Conservation (phyloP, 2,113 vertebrate genomes). For the Athene cunicularia region DNA sequence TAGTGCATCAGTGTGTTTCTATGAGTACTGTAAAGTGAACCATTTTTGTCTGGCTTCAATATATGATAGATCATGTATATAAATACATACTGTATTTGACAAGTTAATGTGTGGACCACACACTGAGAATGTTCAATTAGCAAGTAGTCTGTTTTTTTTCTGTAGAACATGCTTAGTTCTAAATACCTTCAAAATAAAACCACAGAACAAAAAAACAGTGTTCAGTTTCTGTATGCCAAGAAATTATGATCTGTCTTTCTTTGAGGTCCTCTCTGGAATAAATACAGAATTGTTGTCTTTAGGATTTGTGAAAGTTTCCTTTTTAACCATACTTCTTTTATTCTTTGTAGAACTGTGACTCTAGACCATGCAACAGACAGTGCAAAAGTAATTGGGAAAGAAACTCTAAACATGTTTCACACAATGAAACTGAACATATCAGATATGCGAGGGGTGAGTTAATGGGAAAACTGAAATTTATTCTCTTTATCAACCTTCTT, state of each 20-base stretch:
- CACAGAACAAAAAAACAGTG: neutral
- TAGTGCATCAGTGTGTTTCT: neutral
- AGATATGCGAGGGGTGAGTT: constrained; percentile 91
- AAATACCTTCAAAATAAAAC: neutral
- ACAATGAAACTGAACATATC: constrained; percentile 90
- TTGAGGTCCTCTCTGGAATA: neutral
- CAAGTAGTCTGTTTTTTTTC: neutral
- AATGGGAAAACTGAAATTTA: neutral
- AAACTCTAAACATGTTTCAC: constrained; percentile 89
- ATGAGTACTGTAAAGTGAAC: neutral
- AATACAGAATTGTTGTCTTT: neutral
- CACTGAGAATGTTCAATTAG: neutral
- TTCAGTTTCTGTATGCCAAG: neutral
- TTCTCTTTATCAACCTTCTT: neutral
- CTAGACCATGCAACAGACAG: constrained; percentile 90
- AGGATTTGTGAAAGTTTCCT: neutral
- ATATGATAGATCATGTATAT: neutral
- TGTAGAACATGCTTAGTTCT: neutral
- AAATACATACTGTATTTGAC: neutral
- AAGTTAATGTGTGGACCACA: neutral
- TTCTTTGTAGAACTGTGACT: constrained; percentile 84
- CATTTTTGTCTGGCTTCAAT: neutral
- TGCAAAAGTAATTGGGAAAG: constrained; percentile 87
- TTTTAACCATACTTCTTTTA: neutral
- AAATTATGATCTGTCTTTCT: neutral